These are phyloP conservation scores for Nymphicus hollandicus DNA, from an alignment of 2,113 vertebrate species.

Conservation along the genomic window DNA sequence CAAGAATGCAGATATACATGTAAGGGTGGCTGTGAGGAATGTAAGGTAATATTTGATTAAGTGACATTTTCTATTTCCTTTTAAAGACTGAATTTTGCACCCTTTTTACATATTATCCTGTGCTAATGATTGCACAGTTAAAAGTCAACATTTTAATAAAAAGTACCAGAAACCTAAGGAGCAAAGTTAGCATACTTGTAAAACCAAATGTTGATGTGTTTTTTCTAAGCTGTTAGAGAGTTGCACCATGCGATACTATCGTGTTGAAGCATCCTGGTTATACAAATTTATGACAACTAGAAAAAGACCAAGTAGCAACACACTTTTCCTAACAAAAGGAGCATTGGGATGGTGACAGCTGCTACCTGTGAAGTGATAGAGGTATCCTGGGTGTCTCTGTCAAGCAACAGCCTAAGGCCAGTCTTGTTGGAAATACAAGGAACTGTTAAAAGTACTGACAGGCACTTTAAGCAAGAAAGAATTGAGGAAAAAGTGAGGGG, in stretches of 20 bases:
- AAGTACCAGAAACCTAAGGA: not conserved
- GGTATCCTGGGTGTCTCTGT: slow-evolving; percentile 71
- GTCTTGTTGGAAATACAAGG: slow-evolving; percentile 67
- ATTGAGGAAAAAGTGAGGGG: slow-evolving; percentile 1
- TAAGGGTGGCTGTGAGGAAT: not conserved
- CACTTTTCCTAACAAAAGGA: slow-evolving; percentile 16
- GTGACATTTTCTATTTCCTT: not conserved
- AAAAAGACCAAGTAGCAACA: not conserved
- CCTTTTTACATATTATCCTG: not conserved
- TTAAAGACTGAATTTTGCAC: not conserved
- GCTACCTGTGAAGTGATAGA: slow-evolving; percentile 47
- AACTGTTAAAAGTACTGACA: slow-evolving; percentile 68
- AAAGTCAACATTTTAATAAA: not conserved
- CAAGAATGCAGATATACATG: not conserved
- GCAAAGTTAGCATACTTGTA: not conserved
- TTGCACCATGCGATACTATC: not conserved
- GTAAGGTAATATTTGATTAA: not conserved
- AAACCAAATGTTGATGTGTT: not conserved
- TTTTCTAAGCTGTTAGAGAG: not conserved
- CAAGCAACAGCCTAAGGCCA: slow-evolving; percentile 72
- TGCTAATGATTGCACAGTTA: not conserved
- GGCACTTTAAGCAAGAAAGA: slow-evolving; percentile 68
- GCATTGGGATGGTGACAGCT: slow-evolving; percentile 58
- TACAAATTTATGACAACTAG: not conserved
- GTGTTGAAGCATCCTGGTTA: not conserved